Conservation (phyloP, 2,888 invertebrate species). For the Lutraria lutraria region DNA sequence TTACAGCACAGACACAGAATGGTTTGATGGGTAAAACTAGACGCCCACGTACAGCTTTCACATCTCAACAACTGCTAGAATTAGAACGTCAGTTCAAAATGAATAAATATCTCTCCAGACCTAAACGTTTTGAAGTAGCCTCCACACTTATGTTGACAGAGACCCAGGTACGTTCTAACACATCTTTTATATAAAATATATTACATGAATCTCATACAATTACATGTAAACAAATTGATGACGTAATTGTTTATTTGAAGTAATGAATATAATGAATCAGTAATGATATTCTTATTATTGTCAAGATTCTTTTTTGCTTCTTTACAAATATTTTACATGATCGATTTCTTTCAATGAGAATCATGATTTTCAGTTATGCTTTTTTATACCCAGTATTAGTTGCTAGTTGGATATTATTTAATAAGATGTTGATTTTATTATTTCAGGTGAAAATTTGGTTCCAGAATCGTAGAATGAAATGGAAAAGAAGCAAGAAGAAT, state of each 20-base stretch:
- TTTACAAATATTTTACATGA: too few species aligned
- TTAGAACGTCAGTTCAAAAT: conserved; percentile 99
- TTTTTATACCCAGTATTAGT: too few species aligned
- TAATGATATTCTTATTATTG: too few species aligned
- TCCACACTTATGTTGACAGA: conserved; percentile 98
- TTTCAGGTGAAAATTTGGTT: conserved; percentile 98
- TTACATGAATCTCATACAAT: background rate
- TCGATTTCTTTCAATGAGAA: too few species aligned
- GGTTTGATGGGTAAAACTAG: conserved; percentile 90
- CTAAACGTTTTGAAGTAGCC: conserved; percentile 99
- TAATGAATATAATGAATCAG: too few species aligned
- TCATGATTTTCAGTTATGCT: too few species aligned
- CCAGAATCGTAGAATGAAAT: conserved; percentile 99
- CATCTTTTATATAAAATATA: background rate
- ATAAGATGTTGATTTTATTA: background rate
- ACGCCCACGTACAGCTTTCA: conserved; percentile 97
- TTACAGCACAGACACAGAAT: conserved; percentile 79
- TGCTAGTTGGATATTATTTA: too few species aligned
- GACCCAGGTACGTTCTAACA: conserved; percentile 92
- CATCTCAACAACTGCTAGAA: conserved; percentile 97
- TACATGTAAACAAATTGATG: too few species aligned
- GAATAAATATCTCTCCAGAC: conserved; percentile 99
- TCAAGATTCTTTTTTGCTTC: too few species aligned
- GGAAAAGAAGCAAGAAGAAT: conserved; percentile 98
- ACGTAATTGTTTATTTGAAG: too few species aligned